Evolutionary conservation across 2,888 invertebrate species (phyloP), one percentile per base, ranked within the genome.

Genomic region (Diabrotica balteata): DNA sequence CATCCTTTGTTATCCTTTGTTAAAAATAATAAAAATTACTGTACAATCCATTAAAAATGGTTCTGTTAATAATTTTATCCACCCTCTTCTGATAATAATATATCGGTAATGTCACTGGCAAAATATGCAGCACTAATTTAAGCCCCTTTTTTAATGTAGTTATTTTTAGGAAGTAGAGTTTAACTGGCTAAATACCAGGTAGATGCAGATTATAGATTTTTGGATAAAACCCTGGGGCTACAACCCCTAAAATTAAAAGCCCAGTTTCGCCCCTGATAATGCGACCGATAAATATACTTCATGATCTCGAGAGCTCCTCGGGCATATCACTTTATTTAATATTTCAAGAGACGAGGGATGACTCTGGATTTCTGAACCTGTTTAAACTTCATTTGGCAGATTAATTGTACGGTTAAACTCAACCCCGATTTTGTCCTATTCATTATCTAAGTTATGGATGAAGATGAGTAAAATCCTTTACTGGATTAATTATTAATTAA

Each of bases 251-350:
- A 57, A 57, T 57, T 57, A 57, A 57, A 57, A 45, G 55, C 55
- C 55, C 17, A 17, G 17, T 45, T 44, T 57, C 55, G 55, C 45
- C 55, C 44, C 11, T 63, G 63, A 58, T 64, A 64, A 64, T 46
- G 64, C 58, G 64, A 58, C 58, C 57, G 57, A 63, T 63, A 63
- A 59, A 64, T 64, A 64, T 46, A 9, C 8, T 64, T 57, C 44
- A 64, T 22, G 17, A 59, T 66, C 66, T 62, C 17, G 58, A 54
- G 58, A 22, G 47, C 63, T 55, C 57, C 44, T 66, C 68, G 49
- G 64, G 53, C 57, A 52, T 42, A 50, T 11, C 67, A 63, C 64
- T 64, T 63, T 63, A 69, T 69, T 69, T 63, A 69, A 69, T 69
- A 69, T 63, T 66, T 66, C 58, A 63, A 50, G 59, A 53, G 63